Evolutionary conservation across 2,113 vertebrate species (phyloP).

Genomic region (Thryonomys swinderianus): DNA sequence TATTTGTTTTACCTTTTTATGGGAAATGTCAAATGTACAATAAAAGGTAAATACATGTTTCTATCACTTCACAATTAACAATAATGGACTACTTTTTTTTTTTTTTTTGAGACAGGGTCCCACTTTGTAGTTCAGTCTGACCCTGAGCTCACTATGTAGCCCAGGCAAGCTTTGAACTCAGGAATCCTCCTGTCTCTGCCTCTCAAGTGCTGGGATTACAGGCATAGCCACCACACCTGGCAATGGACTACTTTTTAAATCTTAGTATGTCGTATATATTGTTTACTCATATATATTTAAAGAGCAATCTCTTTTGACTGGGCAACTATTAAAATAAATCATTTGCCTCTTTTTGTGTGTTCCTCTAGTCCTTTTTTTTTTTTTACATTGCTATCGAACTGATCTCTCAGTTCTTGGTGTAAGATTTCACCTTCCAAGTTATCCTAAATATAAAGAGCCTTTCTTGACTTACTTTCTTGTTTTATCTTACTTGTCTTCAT

Average conservation of each 20-base stretch:
- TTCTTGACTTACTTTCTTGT: neutral
- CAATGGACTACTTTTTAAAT: neutral
- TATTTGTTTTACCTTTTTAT: neutral
- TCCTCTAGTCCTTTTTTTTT: neutral
- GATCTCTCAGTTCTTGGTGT: neutral
- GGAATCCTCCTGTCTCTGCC: too few relatives aligned
- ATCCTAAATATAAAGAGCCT: neutral
- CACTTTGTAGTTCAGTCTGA: too few relatives aligned
- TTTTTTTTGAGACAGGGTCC: too few relatives aligned
- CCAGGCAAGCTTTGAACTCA: too few relatives aligned
- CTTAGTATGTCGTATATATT: neutral
- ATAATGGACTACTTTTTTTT: too few relatives aligned
- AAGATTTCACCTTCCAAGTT: neutral
- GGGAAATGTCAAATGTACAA: neutral
- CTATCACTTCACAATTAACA: neutral
- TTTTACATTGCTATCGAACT: neutral
- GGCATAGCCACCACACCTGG: too few relatives aligned
- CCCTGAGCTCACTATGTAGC: too few relatives aligned
- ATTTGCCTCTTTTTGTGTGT: neutral
- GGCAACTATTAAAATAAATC: neutral
- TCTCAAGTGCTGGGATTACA: too few relatives aligned
- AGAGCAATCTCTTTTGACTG: neutral
- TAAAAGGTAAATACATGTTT: neutral
- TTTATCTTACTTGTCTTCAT: neutral
- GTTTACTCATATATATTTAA: conserved; percentile 30